A percentile compares a stretch with the other conserved stretches of the same genome.
Conservation (phyloP, 2,113 vertebrate species). For the Heterochromis multidens region DNA sequence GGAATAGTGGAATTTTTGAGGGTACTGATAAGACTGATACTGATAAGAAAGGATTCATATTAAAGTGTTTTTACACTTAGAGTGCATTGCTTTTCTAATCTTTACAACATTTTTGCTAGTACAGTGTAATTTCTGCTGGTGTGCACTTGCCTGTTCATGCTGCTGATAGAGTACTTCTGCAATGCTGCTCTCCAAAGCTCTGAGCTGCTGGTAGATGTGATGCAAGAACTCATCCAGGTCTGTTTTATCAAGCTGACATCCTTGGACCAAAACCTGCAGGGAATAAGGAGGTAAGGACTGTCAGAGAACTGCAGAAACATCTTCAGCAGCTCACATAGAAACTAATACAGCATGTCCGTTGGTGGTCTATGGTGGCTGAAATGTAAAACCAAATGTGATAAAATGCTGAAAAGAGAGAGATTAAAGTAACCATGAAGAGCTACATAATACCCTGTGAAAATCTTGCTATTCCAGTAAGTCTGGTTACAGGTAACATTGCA, state of each 20-base stretch:
- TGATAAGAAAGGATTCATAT: too few species aligned
- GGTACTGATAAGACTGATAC: neutral
- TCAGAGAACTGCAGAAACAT: neutral
- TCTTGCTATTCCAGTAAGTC: too few species aligned
- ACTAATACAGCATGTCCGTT: neutral
- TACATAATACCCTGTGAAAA: neutral
- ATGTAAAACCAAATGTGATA: neutral
- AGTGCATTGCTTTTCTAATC: neutral
- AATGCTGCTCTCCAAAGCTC: constrained; percentile 92
- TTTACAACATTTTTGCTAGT: neutral
- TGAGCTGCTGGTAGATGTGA: constrained; percentile 88
- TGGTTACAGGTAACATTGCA: too few species aligned
- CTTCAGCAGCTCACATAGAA: neutral
- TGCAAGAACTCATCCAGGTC: constrained; percentile 85
- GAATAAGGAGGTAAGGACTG: neutral
- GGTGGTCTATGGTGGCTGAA: neutral
- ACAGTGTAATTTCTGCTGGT: neutral
- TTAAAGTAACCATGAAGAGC: neutral
- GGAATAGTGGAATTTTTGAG: neutral
- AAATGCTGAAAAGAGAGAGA: neutral
- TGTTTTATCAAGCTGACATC: constrained; percentile 86
- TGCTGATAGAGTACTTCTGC: constrained; percentile 91
- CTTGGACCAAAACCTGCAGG: constrained; percentile 92
- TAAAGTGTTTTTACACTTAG: neutral
- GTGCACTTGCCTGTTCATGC: constrained; percentile 80